Percentiles rank a stretch among this genome's conserved stretches.
Conservation (phyloP, 2,797 vertebrate genomes). For the Silurus lanzhouensis region DNA sequence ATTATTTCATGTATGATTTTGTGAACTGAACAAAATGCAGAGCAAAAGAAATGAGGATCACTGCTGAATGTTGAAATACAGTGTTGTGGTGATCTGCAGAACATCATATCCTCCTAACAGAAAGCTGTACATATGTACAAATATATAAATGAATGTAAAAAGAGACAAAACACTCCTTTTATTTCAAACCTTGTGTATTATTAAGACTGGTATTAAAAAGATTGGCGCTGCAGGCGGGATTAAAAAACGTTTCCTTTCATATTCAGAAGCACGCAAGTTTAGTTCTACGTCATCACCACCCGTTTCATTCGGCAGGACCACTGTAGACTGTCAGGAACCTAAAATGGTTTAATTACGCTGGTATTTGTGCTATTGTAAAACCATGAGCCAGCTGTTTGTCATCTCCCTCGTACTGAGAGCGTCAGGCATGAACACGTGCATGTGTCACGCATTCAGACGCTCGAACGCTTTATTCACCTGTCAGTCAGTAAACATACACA, state of each 20-base stretch:
- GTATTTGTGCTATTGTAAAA: conserved; percentile 5
- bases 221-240: too few relatives aligned
- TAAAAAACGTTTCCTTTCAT: background rate
- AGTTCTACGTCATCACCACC: conserved; percentile 13
- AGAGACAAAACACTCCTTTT: background rate
- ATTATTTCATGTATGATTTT: too few relatives aligned
- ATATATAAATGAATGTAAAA: background rate
- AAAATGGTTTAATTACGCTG: conserved; percentile 26
- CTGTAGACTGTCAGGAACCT: conserved; percentile 1
- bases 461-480: conserved; percentile 27
- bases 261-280: background rate
- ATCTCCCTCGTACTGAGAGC: background rate
- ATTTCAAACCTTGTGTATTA: background rate
- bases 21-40: too few relatives aligned
- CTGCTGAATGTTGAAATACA: too few relatives aligned
- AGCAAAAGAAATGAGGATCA: too few relatives aligned
- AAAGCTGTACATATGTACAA: too few relatives aligned
- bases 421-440: background rate
- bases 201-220: background rate
- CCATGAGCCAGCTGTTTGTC: conserved; percentile 8
- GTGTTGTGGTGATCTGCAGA: too few relatives aligned
- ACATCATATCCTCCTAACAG: too few relatives aligned
- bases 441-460: conserved; percentile 32
- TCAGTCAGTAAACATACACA: background rate
- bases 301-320: conserved; percentile 7